A percentile compares a stretch with the other conserved stretches of the same genome.
These are phyloP conservation scores for Napeogenes sylphis DNA, from an alignment of 2,888 invertebrate genomes.

Conservation along the genomic window DNA sequence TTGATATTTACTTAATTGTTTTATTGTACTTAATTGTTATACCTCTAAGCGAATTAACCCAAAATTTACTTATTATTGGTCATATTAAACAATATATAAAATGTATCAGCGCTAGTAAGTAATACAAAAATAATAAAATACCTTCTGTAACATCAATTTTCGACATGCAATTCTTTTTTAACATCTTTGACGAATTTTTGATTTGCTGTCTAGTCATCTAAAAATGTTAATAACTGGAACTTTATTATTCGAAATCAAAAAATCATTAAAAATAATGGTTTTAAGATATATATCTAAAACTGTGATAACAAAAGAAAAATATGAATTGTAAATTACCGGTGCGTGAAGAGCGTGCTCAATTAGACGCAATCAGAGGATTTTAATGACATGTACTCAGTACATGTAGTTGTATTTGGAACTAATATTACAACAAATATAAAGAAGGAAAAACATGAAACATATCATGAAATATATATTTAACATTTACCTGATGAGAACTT, in stretches of 20 bases:
- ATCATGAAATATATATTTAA: too few relatives aligned
- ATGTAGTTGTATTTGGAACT: neutral
- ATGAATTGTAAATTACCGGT: constrained; percentile 19
- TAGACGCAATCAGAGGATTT: constrained; percentile 18
- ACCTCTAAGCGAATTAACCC: too few relatives aligned
- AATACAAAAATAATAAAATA: constrained; percentile 32
- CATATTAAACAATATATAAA: too few relatives aligned
- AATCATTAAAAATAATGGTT: constrained; percentile 8
- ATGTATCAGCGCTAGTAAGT: too few relatives aligned
- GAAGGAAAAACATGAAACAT: too few relatives aligned
- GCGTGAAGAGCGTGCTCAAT: constrained; percentile 22
- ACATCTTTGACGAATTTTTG: constrained; percentile 75
- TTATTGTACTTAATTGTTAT: too few relatives aligned
- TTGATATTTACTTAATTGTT: too few relatives aligned
- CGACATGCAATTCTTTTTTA: constrained; percentile 79
- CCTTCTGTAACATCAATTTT: constrained; percentile 76
- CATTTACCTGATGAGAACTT: too few relatives aligned
- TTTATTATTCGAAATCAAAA: constrained; percentile 1
- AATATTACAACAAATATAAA: too few relatives aligned
- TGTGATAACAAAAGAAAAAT: neutral
- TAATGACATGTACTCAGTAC: neutral
- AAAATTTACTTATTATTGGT: too few relatives aligned
- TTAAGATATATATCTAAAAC: constrained; percentile 6
- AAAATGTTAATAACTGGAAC: constrained; percentile 14
- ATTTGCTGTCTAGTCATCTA: constrained; percentile 77